A percentile compares a stretch with the other conserved stretches of the same genome.
These are phyloP conservation scores for Drosophila persimilis DNA, from an alignment of 1,140 invertebrate species.

Conservation along the genomic window DNA sequence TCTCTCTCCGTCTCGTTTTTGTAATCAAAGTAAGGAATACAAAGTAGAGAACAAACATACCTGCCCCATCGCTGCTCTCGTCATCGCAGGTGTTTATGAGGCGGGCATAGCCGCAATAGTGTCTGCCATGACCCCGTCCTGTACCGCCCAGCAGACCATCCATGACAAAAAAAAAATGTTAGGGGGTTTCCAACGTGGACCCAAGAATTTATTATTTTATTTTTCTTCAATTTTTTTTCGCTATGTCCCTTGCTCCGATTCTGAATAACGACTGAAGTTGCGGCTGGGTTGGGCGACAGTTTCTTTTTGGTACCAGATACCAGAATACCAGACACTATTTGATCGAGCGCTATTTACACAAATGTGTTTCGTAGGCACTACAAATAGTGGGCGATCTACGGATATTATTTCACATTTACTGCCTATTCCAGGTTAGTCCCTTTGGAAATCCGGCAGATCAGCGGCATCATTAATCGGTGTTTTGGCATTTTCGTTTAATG, in stretches of 20 bases:
- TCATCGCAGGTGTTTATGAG: slow-evolving; percentile 44
- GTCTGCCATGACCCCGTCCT: slow-evolving; percentile 15
- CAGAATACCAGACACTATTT: slow-evolving; percentile 5
- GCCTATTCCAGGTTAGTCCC: no score
- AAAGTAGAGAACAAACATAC: slow-evolving; percentile 36
- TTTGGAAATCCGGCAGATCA: no score
- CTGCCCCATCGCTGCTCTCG: slow-evolving; percentile 32
- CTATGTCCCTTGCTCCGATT: slow-evolving; percentile 8
- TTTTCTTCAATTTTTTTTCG: background rate
- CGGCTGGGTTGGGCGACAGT: slow-evolving; percentile 10
- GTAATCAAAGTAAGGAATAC: background rate
- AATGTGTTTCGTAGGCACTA: slow-evolving; percentile 31
- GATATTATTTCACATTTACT: no score
- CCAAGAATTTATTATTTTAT: no score
- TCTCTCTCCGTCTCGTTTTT: background rate
- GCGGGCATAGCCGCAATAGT: slow-evolving; percentile 42
- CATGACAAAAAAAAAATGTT: background rate
- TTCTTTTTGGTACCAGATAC: slow-evolving; percentile 28
- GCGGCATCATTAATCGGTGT: no score
- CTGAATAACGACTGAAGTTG: slow-evolving; percentile 42
- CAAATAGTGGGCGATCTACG: no score
- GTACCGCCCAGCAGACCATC: slow-evolving; percentile 6
- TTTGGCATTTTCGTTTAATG: no score
- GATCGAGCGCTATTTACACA: slow-evolving; percentile 37
- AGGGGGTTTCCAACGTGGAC: background rate